Conservation (phyloP, 2,797 vertebrate species). For the Gallinago solitaria region DNA sequence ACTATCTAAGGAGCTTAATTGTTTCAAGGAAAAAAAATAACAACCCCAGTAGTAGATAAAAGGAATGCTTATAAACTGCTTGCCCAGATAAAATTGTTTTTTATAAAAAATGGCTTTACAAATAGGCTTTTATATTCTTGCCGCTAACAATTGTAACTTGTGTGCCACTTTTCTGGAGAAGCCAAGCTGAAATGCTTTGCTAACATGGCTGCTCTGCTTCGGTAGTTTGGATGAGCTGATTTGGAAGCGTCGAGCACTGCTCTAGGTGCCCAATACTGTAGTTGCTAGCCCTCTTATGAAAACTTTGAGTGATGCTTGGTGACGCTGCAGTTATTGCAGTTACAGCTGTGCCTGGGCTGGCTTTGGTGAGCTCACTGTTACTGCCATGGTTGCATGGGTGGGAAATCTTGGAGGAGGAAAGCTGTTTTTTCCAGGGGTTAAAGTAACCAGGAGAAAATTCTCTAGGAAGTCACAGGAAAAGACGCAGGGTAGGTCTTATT, state of each 20-base stretch:
- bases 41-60: not conserved
- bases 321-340: not conserved
- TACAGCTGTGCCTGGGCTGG: no score
- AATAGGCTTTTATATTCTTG: not conserved
- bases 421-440: not conserved
- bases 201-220: not conserved
- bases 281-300: not conserved
- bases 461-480: not conserved
- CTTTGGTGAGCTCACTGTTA: not conserved
- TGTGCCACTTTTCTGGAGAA: not conserved
- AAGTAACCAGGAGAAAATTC: not conserved
- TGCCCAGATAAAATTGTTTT: not conserved
- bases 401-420: not conserved
- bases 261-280: accelerated
- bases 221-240: not conserved
- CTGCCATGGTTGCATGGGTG: not conserved
- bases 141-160: not conserved
- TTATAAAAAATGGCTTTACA: not conserved
- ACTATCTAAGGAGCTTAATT: not conserved
- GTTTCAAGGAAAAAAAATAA: not conserved
- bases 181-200: not conserved
- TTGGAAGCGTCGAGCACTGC: not conserved
- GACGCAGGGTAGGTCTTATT: not conserved
- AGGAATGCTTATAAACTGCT: not conserved
- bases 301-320: not conserved